These are phyloP conservation scores for Spheniscus humboldti DNA, from an alignment of 2,797 vertebrate genomes.

Conservation along the genomic window DNA sequence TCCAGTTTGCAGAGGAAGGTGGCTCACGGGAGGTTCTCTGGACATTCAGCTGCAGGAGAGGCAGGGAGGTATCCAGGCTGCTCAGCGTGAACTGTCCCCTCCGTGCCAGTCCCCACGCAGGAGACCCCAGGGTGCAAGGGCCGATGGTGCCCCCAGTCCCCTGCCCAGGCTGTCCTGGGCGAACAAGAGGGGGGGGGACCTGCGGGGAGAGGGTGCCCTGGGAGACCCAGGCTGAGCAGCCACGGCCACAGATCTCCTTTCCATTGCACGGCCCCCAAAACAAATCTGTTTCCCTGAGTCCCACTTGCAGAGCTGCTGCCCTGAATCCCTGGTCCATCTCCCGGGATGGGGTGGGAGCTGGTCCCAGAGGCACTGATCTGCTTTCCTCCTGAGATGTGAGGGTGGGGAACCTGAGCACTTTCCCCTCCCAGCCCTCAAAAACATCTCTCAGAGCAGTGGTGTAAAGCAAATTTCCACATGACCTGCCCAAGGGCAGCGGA, in stretches of 20 bases:
- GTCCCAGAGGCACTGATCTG: background rate
- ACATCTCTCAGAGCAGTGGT: accelerated
- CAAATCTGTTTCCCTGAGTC: accelerated
- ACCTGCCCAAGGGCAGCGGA: background rate
- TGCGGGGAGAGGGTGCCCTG: accelerated
- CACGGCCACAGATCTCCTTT: accelerated
- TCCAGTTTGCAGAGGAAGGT: background rate
- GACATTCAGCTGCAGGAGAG: background rate
- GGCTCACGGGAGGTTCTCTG: background rate
- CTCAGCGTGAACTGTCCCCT: background rate
- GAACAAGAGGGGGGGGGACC: background rate
- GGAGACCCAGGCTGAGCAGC: background rate
- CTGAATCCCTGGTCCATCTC: accelerated
- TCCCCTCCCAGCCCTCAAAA: background rate
- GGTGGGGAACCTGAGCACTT: accelerated
- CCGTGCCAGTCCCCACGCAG: background rate
- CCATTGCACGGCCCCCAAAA: background rate
- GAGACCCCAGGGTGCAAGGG: background rate
- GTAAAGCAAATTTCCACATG: background rate
- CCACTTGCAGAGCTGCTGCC: background rate
- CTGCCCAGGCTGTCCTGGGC: background rate
- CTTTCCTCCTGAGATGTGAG: background rate
- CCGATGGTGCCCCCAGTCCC: background rate
- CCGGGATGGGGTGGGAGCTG: accelerated
- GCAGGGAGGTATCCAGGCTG: too few species aligned